These are phyloP conservation scores for Mesoclemmys tuberculata DNA, from an alignment of 2,113 vertebrate species.

Conservation along the genomic window DNA sequence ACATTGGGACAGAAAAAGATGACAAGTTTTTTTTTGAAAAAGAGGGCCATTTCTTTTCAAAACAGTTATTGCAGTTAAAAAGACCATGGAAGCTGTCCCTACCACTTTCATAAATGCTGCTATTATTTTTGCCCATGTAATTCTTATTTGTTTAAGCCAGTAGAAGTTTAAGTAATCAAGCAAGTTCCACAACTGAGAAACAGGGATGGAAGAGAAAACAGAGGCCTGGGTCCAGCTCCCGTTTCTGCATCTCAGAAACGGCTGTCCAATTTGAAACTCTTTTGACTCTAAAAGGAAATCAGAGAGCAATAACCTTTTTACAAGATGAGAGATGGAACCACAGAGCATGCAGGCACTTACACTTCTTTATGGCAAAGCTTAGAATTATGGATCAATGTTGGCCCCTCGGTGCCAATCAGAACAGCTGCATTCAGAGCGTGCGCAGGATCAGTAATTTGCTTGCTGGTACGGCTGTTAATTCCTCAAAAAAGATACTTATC, in stretches of 20 bases:
- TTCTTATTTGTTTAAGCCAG: neutral
- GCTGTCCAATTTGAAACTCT: neutral
- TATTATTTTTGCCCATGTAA: neutral
- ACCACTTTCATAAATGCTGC: neutral
- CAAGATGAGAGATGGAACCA: constrained; percentile 14
- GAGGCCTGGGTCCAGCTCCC: neutral
- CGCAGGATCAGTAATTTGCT: neutral
- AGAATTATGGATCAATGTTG: neutral
- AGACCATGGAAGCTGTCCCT: neutral
- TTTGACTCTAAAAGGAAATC: neutral
- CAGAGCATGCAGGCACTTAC: neutral
- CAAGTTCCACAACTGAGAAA: neutral
- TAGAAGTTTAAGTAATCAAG: neutral
- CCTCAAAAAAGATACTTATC: neutral
- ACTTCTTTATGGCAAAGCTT: constrained; percentile 7
- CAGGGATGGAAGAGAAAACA: neutral
- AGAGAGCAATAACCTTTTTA: constrained; percentile 39
- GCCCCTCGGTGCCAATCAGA: constrained; percentile 15
- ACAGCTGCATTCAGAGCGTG: neutral
- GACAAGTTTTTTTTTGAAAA: neutral
- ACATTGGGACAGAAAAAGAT: constrained; percentile 13
- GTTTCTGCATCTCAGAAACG: neutral
- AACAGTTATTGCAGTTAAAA: constrained; percentile 8
- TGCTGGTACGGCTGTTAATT: neutral
- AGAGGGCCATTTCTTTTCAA: neutral